Evolutionary conservation across 2,113 vertebrate species (phyloP).

Genomic region (Nyctereutes procyonoides): DNA sequence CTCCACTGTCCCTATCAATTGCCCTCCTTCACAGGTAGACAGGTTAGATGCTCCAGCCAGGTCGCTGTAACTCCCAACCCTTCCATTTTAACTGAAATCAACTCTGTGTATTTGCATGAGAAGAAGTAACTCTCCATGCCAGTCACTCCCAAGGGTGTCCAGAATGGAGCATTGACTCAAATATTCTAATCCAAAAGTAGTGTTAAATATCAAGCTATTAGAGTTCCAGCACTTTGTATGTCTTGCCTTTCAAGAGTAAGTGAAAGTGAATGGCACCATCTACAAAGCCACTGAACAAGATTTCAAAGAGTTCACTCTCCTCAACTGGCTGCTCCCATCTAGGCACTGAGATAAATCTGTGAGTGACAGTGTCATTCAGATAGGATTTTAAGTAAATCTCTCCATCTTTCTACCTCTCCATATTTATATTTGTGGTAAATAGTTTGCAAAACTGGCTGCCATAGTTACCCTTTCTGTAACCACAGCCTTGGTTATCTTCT

Average conservation of each 20-base stretch:
- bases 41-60: background rate
- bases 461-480: background rate
- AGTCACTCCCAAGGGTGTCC: background rate
- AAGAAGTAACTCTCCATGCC: background rate
- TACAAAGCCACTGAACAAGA: background rate
- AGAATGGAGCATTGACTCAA: background rate
- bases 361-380: background rate
- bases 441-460: background rate
- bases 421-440: background rate
- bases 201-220: background rate
- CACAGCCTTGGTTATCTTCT: fast-evolving
- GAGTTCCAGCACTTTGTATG: background rate
- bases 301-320: background rate
- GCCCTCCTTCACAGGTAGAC: background rate
- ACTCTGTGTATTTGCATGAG: background rate
- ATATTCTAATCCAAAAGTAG: background rate
- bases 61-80: background rate
- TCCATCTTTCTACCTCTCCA: background rate
- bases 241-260: background rate
- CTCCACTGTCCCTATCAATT: background rate
- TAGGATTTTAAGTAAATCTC: background rate
- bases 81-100: background rate
- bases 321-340: background rate
- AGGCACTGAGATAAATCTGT: background rate
- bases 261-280: background rate